A percentile compares a stretch with the other conserved stretches of the same genome.
phyloP scores from a whole-genome alignment of 2,797 vertebrate species.

The Emydoidea blandingii region DNA sequence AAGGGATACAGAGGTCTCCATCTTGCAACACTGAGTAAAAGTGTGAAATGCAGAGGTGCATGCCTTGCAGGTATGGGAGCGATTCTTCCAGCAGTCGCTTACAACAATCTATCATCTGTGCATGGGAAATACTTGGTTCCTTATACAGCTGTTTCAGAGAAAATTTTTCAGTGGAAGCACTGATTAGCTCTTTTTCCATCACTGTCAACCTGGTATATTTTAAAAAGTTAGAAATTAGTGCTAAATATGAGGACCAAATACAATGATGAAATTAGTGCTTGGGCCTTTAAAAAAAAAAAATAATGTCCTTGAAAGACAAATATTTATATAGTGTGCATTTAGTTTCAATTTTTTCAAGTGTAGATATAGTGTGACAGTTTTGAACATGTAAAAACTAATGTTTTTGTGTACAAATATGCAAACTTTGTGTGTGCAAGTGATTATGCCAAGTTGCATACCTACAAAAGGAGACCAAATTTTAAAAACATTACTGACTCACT shows the following conservation, averaged over 20 bases:
- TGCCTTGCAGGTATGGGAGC: constrained; percentile 85
- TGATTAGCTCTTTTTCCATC: constrained; percentile 85
- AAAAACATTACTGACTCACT: background rate
- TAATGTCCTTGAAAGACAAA: background rate
- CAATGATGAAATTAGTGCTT: background rate
- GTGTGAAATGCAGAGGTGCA: constrained; percentile 90
- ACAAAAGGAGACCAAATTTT: background rate
- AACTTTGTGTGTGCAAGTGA: background rate
- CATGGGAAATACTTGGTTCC: constrained; percentile 90
- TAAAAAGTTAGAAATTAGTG: background rate
- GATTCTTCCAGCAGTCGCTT: constrained; percentile 85
- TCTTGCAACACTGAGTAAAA: constrained; percentile 97
- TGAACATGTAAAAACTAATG: background rate
- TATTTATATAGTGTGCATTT: background rate
- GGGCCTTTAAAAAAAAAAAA: background rate
- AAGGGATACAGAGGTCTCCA: constrained; percentile 95
- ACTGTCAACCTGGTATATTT: constrained; percentile 84
- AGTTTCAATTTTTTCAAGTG: background rate
- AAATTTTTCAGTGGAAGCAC: constrained; percentile 82
- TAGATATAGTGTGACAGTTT: background rate
- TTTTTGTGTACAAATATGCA: background rate
- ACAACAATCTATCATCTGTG: constrained; percentile 94
- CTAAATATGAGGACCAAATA: constrained; percentile 1
- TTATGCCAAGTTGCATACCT: rapidly evolving
- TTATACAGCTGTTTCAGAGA: constrained; percentile 89